Conservation (phyloP, 2,888 invertebrate species). For the Drosophila paucipuncta region DNA sequence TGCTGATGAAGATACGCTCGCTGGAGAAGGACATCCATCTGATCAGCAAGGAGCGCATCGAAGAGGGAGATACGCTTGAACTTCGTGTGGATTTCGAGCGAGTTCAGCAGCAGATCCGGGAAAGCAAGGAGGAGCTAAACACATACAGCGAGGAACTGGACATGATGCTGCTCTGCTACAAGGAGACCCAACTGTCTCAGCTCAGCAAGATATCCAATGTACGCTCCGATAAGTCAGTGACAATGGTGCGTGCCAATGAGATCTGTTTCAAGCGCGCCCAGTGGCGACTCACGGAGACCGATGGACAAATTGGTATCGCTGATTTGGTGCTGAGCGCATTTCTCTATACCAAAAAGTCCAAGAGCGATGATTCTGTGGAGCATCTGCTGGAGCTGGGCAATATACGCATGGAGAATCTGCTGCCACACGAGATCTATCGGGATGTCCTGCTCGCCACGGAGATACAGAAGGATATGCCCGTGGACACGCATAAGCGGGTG, state of each 20-base stretch:
- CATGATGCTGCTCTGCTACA: constrained; percentile 97
- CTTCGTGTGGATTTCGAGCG: constrained; percentile 90
- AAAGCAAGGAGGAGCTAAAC: constrained; percentile 95
- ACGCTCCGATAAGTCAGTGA: constrained; percentile 89
- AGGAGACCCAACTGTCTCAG: constrained; percentile 90
- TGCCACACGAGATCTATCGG: constrained; percentile 97
- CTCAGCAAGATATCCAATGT: constrained; percentile 88
- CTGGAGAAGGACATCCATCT: constrained; percentile 96
- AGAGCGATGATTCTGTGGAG: constrained; percentile 98
- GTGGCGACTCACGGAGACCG: constrained; percentile 98
- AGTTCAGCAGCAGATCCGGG: constrained; percentile 89
- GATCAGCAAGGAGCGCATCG: constrained; percentile 92
- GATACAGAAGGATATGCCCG: constrained; percentile 93
- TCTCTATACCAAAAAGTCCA: constrained; percentile 97
- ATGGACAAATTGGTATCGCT: constrained; percentile 98
- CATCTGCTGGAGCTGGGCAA: constrained; percentile 98
- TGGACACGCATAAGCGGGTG: constrained; percentile 94
- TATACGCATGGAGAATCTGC: constrained; percentile 96
- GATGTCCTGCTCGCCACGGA: constrained; percentile 93
- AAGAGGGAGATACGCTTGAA: constrained; percentile 88
- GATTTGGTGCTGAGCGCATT: constrained; percentile 98
- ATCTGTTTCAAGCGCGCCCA: constrained; percentile 99
- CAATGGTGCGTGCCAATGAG: constrained; percentile 94
- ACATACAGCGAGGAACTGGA: constrained; percentile 96
- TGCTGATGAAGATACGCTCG: constrained; percentile 92